These are phyloP conservation scores for Chloroceryle amazona DNA, from an alignment of 2,797 vertebrate species.

Conservation along the genomic window DNA sequence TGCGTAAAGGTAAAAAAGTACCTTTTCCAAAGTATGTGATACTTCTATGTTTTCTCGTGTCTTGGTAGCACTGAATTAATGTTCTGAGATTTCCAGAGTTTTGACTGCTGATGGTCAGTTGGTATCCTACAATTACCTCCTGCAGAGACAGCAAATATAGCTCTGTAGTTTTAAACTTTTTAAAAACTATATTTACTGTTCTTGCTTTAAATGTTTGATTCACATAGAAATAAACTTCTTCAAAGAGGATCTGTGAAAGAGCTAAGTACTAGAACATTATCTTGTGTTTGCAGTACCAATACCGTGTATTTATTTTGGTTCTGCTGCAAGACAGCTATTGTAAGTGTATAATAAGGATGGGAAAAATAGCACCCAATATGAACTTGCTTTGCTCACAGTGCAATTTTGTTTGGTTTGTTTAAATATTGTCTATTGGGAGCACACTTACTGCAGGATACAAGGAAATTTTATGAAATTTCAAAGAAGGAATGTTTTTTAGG, in stretches of 20 bases:
- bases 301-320: not conserved
- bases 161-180: not conserved
- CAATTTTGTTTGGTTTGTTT: not conserved
- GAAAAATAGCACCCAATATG: not conserved
- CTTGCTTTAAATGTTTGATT: not conserved
- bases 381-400: not conserved
- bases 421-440: not conserved
- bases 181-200: not conserved
- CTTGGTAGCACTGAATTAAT: not conserved
- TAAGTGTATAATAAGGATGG: not conserved
- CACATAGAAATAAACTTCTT: not conserved
- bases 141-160: not conserved
- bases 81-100: not conserved
- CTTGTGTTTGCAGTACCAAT: not conserved
- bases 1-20: not conserved
- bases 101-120: not conserved
- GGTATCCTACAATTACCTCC: not conserved
- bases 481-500: not conserved
- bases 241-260: not conserved
- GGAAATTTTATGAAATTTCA: not conserved
- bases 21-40: not conserved
- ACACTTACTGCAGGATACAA: not conserved
- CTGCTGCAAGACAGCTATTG: not conserved
- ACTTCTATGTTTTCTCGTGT: not conserved
- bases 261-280: not conserved